phyloP scores from a whole-genome alignment of 2,797 vertebrate species.

The Argyrosomus regius region DNA sequence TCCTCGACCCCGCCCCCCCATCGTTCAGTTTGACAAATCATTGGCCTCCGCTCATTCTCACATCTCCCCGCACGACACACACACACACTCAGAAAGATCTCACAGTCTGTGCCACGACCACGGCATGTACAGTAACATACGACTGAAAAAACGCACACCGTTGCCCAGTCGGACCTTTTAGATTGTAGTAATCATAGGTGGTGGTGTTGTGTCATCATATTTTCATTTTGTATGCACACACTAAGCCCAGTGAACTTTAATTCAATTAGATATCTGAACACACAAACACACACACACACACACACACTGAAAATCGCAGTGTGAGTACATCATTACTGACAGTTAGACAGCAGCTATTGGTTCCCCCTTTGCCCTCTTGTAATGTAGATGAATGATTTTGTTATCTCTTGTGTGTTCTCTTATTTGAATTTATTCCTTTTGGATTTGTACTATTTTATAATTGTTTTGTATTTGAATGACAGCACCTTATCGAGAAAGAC shows the following conservation, averaged over 20 bases:
- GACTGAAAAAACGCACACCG: slow-evolving; percentile 33
- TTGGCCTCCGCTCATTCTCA: slow-evolving; percentile 61
- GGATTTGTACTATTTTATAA: slow-evolving; percentile 84
- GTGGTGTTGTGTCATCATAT: slow-evolving; percentile 62
- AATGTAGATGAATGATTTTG: slow-evolving; percentile 75
- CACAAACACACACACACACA: slow-evolving; percentile 25
- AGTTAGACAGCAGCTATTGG: slow-evolving; percentile 67
- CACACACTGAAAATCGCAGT: slow-evolving; percentile 39
- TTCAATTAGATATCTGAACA: slow-evolving; percentile 56
- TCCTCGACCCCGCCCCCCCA: slow-evolving; percentile 39
- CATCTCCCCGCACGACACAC: slow-evolving; percentile 31
- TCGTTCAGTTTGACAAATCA: slow-evolving; percentile 62
- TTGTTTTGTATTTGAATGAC: slow-evolving; percentile 85
- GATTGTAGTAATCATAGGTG: slow-evolving; percentile 58
- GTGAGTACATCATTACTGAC: slow-evolving; percentile 35
- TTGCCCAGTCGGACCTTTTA: slow-evolving; percentile 54
- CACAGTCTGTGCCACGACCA: slow-evolving; percentile 61
- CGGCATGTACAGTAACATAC: slow-evolving; percentile 36
- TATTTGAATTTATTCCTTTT: slow-evolving; percentile 81
- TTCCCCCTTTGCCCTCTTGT: slow-evolving; percentile 67
- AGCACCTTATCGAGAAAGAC: slow-evolving; percentile 83
- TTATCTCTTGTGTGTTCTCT: slow-evolving; percentile 78
- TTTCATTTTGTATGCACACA: slow-evolving; percentile 50
- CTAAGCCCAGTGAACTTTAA: slow-evolving; percentile 53
- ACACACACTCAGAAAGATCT: slow-evolving; percentile 21